A percentile compares a stretch with the other conserved stretches of the same genome.
phyloP scores from a whole-genome alignment of 2,797 vertebrate species.

The Crenuchus spilurus region DNA sequence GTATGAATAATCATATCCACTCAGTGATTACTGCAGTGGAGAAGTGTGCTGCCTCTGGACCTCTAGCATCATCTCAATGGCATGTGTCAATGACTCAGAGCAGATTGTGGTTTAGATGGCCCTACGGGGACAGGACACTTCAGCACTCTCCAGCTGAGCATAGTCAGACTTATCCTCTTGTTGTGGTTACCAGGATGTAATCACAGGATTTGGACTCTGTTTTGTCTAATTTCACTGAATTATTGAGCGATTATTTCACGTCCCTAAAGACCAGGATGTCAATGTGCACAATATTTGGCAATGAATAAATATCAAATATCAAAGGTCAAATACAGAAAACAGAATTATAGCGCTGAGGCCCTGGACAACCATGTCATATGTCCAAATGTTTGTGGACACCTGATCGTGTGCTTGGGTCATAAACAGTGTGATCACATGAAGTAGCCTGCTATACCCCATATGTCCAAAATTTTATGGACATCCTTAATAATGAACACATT shows the following conservation, averaged over 20 bases:
- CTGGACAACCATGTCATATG: too few relatives aligned
- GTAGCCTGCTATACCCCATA: too few relatives aligned
- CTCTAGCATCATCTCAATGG: constrained; percentile 36
- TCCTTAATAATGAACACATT: too few relatives aligned
- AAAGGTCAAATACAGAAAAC: background rate
- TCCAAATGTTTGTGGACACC: too few relatives aligned
- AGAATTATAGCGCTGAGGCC: background rate
- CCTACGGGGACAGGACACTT: constrained; percentile 27
- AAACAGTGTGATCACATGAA: too few relatives aligned
- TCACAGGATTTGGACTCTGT: constrained; percentile 29
- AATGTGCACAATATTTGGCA: constrained; percentile 1
- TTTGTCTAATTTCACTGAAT: constrained; percentile 30
- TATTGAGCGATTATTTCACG: constrained; percentile 20
- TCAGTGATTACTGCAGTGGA: background rate
- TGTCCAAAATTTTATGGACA: too few relatives aligned
- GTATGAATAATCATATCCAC: constrained; percentile 7
- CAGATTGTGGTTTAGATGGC: constrained; percentile 26
- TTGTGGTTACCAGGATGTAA: constrained; percentile 36
- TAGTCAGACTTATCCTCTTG: constrained; percentile 33
- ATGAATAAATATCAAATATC: constrained; percentile 7
- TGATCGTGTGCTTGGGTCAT: too few relatives aligned
- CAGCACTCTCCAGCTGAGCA: constrained; percentile 22
- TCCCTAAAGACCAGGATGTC: constrained; percentile 30
- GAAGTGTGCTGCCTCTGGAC: constrained; percentile 4
- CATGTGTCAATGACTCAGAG: constrained; percentile 41